Percentiles rank a stretch among this genome's conserved stretches.
These are phyloP conservation scores for Neoscelio sp. DNA, from an alignment of 2,888 invertebrate genomes.

Conservation along the genomic window DNA sequence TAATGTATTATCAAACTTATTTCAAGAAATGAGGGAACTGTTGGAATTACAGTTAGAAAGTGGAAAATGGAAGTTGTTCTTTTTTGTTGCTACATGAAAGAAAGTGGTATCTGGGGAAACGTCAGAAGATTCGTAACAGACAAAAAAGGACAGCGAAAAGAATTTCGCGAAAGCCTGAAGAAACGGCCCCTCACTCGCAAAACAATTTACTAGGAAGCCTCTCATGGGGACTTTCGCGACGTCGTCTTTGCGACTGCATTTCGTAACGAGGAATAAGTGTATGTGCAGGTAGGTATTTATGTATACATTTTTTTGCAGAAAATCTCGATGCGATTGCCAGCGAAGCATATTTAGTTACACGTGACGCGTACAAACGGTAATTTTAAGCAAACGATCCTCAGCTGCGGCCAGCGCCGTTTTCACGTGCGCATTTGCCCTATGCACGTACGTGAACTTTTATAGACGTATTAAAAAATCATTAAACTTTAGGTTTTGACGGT, in stretches of 20 bases:
- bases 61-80: constrained; percentile 32
- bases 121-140: constrained; percentile 19
- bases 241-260: constrained; percentile 19
- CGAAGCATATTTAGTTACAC: constrained; percentile 45
- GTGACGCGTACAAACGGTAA: constrained; percentile 33
- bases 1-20: constrained; percentile 13
- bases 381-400: constrained; percentile 45
- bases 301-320: constrained; percentile 4
- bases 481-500: constrained; percentile 18
- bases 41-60: constrained; percentile 14
- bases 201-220: constrained; percentile 38
- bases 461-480: constrained; percentile 39
- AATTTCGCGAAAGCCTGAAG: constrained; percentile 25
- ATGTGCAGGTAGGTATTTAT: neutral
- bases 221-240: constrained; percentile 35
- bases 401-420: constrained; percentile 21
- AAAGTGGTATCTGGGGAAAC: constrained; percentile 31
- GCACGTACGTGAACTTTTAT: constrained; percentile 21
- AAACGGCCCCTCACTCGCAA: constrained; percentile 23
- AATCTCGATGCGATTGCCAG: constrained; percentile 28
- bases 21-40: neutral
- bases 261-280: constrained; percentile 9
- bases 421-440: constrained; percentile 13
- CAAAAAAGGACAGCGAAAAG: constrained; percentile 23
- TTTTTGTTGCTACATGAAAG: constrained; percentile 37